Evolutionary conservation across 1,140 invertebrate species (phyloP).

Genomic region (Radopholus similis): DNA sequence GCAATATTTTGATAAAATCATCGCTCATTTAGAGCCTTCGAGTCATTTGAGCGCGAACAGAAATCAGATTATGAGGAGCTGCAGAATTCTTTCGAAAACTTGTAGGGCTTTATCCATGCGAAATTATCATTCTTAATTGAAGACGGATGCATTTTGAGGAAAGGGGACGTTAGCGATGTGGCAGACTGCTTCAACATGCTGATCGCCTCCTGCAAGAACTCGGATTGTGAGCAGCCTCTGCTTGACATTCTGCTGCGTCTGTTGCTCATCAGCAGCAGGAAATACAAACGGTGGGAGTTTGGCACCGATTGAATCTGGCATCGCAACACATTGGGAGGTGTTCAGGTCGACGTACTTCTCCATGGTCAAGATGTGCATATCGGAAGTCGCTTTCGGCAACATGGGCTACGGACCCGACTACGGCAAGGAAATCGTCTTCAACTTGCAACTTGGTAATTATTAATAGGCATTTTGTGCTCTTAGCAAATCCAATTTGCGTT

Average conservation of each 20-base stretch:
- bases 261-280: slow-evolving; percentile 23
- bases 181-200: slow-evolving; percentile 30
- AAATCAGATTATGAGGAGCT: slow-evolving; percentile 31
- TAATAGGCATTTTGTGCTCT: not conserved
- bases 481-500: not conserved
- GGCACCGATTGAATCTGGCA: not conserved
- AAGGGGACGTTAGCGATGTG: slow-evolving; percentile 20
- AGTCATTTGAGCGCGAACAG: slow-evolving; percentile 17
- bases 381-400: slow-evolving; percentile 19
- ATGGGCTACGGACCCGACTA: slow-evolving; percentile 17
- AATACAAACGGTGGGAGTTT: slow-evolving; percentile 32
- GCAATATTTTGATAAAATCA: not conserved
- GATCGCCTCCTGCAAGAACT: slow-evolving; percentile 28
- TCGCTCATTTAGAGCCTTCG: not conserved
- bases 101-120: slow-evolving; percentile 12
- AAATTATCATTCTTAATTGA: slow-evolving; percentile 10
- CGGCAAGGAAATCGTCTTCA: slow-evolving; percentile 17
- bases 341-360: slow-evolving; percentile 23
- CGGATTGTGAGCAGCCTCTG: slow-evolving; percentile 28
- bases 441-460: slow-evolving; percentile 3
- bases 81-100: slow-evolving; percentile 18
- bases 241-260: slow-evolving; percentile 26
- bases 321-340: not conserved
- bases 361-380: slow-evolving; percentile 16
- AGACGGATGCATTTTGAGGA: slow-evolving; percentile 28